Base-by-base conservation (phyloP, 2,797 vertebrate species). In the Paedocypris micromegethes region DNA sequence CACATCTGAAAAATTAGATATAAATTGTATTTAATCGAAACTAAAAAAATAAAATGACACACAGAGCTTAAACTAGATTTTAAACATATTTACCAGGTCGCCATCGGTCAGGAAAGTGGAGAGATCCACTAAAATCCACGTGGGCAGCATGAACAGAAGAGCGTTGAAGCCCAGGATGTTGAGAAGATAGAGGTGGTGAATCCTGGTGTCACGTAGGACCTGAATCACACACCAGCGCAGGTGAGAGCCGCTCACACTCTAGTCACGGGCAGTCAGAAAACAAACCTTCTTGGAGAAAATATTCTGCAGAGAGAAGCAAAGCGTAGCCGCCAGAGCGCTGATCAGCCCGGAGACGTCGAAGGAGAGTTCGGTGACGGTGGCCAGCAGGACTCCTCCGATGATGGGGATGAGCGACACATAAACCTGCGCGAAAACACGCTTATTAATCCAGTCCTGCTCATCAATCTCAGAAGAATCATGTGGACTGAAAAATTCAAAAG, bases 251-350 rank as follows among this genome's bases (percentile, higher is more conserved):
- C n/a, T 8, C 48, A 7, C 3, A 43, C 1, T 38, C 46, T 2
- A 44, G 6, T 38, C 57, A n/a, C 7, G 1, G 7, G 0, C 5
- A 7, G 38, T 1, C n/a, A 5, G 57, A 40, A 69, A 9, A 48
- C 3, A 59, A 85, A 97, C 96, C 94, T 99, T 99, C 84, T 99
- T 99, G 2, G 97, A 99, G 88, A 97, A 99, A 79, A 99, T 99
- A 80, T 99, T 98, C 85, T 99, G 97, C 62, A 99, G 90, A 0
- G 97, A 99, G 83, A 99, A 99, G 84, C 97, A 99, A 44, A 99
- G 91, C 0, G 96, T 98, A 54, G 96, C 94, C 2, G 96, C 95
- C 9, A 99, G 89, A 0, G 97, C 97, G 1, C 97, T 99, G 86
- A 99, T 85, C 9, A 99, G 90, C 5, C 97, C 97, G 49, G 90